These are phyloP conservation scores for Chaetorhynchus papuensis DNA, from an alignment of 2,113 vertebrate genomes.

Conservation along the genomic window DNA sequence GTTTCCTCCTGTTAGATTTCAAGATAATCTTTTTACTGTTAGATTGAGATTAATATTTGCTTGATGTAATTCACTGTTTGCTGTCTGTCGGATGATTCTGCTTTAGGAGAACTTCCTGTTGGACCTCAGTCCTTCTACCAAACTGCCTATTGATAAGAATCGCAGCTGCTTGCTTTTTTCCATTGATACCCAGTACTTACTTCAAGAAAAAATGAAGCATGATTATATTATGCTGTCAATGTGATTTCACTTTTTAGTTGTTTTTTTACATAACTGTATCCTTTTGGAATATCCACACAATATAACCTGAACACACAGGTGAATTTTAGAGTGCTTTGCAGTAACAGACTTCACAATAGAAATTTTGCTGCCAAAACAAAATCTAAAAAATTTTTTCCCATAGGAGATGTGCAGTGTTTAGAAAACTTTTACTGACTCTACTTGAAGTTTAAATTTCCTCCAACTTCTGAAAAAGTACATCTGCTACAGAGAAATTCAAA, in stretches of 20 bases:
- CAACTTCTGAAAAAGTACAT: not conserved
- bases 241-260: not conserved
- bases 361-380: not conserved
- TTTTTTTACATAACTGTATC: not conserved
- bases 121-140: not conserved
- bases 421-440: not conserved
- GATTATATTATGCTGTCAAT: not conserved
- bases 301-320: not conserved
- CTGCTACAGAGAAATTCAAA: not conserved
- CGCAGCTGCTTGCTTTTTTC: not conserved
- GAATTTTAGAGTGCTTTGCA: not conserved
- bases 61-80: not conserved
- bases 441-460: not conserved
- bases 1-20: not conserved
- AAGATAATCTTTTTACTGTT: not conserved
- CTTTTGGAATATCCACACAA: not conserved
- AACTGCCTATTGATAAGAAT: not conserved
- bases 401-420: not conserved
- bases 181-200: not conserved
- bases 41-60: not conserved
- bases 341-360: not conserved
- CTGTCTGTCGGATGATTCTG: not conserved
- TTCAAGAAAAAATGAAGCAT: not conserved
- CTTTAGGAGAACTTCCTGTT: not conserved
- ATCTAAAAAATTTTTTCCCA: not conserved